Evolutionary conservation across 2,888 invertebrate species (phyloP).

Genomic region (Himalopsyche japonica): DNA sequence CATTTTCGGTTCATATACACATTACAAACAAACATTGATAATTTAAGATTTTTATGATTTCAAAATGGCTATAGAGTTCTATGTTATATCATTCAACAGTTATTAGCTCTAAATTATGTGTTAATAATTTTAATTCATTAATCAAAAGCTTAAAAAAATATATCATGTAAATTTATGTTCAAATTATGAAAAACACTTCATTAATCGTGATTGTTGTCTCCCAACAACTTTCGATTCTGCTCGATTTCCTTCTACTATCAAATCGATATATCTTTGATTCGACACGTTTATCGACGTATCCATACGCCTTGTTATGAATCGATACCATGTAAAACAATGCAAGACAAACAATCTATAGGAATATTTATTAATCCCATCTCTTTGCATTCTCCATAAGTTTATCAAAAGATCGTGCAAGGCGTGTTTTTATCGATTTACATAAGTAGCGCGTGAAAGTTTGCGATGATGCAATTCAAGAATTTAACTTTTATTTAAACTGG

Average conservation of each 20-base stretch:
- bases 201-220: not conserved
- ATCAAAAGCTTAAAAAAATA: no score
- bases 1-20: no score
- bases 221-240: constrained; percentile 18
- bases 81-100: no score
- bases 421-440: not conserved
- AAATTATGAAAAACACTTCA: not conserved
- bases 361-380: not conserved
- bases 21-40: no score
- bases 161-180: no score
- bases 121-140: no score
- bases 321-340: not conserved
- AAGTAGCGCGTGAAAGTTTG: not conserved
- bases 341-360: not conserved
- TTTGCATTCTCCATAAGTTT: not conserved
- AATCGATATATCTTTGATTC: constrained; percentile 8
- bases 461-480: not conserved
- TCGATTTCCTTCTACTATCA: constrained; percentile 17
- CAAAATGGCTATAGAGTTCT: no score
- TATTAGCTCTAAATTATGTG: no score
- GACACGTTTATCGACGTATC: not conserved
- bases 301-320: not conserved
- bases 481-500: no score
- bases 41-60: no score
- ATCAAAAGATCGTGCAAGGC: not conserved